Percentiles rank a stretch among this genome's conserved stretches.
Conservation (phyloP, 2,797 vertebrate species). For the Phrynocephalus forsythii region DNA sequence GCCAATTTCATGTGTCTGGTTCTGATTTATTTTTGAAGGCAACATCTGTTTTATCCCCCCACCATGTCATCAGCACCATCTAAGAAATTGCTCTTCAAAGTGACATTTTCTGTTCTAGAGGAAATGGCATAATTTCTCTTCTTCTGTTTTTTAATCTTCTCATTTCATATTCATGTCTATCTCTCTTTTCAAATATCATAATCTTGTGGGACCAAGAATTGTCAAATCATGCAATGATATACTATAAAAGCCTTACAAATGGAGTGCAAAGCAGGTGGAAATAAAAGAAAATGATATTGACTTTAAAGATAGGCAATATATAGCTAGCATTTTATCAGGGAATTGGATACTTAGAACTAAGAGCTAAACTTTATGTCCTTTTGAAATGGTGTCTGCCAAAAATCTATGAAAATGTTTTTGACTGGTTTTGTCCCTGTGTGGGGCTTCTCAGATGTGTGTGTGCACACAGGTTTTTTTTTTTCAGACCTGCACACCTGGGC, state of each 20-base stretch:
- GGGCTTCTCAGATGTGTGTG: too few species aligned
- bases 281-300: neutral
- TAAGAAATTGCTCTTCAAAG: constrained; percentile 32
- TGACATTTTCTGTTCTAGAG: constrained; percentile 11
- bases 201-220: neutral
- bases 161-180: neutral
- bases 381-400: neutral
- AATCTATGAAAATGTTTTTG: neutral
- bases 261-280: neutral
- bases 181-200: constrained; percentile 4
- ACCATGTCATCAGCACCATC: neutral
- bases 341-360: neutral
- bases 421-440: too few species aligned
- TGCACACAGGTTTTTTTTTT: too few species aligned
- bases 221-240: neutral
- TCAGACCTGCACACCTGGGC: too few species aligned
- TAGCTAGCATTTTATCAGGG: neutral
- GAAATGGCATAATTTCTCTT: constrained; percentile 25
- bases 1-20: neutral
- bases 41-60: constrained; percentile 7
- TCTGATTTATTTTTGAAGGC: constrained; percentile 13
- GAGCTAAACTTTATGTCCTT: neutral
- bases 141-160: constrained; percentile 8
- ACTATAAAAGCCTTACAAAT: neutral
- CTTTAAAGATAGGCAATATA: neutral